Evolutionary conservation across 2,113 vertebrate species (phyloP).

Genomic region (Lampris megalopsis): DNA sequence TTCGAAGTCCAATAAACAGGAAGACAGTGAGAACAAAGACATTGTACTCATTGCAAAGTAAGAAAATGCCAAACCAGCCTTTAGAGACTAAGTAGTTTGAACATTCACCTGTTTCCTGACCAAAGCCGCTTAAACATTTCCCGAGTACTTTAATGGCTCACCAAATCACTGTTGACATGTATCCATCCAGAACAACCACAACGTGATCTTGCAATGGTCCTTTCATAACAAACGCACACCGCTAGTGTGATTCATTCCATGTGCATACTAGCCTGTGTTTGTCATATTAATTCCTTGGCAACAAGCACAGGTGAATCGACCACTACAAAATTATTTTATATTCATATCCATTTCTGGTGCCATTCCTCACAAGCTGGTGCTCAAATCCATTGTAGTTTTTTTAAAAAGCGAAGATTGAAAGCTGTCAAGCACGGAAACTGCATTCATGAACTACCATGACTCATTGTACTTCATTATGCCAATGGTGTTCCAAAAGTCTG

Average conservation of each 20-base stretch:
- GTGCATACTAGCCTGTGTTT: too few relatives aligned
- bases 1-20: not conserved
- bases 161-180: slow-evolving; percentile 16
- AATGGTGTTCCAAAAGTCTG: too few relatives aligned
- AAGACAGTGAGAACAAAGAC: not conserved
- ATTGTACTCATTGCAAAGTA: not conserved
- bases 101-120: not conserved
- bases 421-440: too few relatives aligned
- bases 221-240: not conserved
- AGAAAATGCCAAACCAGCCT: not conserved
- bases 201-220: slow-evolving; percentile 14
- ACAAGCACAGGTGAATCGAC: too few relatives aligned
- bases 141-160: slow-evolving; percentile 32
- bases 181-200: slow-evolving; percentile 33
- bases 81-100: not conserved
- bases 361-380: too few relatives aligned
- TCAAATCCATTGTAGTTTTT: too few relatives aligned
- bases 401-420: too few relatives aligned
- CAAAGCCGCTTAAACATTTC: slow-evolving; percentile 19
- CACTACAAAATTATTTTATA: too few relatives aligned
- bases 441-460: too few relatives aligned
- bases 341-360: too few relatives aligned
- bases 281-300: too few relatives aligned
- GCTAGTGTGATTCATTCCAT: not conserved
- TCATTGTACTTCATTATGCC: too few relatives aligned